Conservation (phyloP, 2,797 vertebrate species). For the Sebastes wilsoni region DNA sequence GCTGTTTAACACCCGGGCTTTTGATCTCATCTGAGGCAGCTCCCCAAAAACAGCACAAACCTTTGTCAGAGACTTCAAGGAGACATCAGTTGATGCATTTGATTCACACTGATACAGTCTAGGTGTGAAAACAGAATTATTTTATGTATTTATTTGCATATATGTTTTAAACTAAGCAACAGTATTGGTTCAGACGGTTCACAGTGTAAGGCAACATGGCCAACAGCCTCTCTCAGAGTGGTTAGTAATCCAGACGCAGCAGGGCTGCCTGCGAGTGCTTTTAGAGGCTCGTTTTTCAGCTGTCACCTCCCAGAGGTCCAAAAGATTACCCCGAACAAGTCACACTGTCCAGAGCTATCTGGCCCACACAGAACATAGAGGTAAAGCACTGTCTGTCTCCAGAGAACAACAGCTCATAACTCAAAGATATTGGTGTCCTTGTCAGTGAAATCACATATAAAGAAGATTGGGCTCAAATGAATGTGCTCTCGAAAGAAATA, state of each 20-base stretch:
- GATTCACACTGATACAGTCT: slow-evolving; percentile 13
- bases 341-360: slow-evolving; percentile 60
- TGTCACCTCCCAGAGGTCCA: slow-evolving; percentile 65
- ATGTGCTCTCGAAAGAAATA: slow-evolving; percentile 68
- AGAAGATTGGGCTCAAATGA: slow-evolving; percentile 70
- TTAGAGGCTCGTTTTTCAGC: slow-evolving; percentile 73
- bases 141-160: background rate
- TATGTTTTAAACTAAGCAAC: background rate
- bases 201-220: background rate
- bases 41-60: slow-evolving; percentile 24
- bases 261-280: slow-evolving; percentile 52
- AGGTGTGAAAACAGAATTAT: background rate
- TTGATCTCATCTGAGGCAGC: slow-evolving; percentile 50
- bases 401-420: slow-evolving; percentile 69
- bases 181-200: background rate
- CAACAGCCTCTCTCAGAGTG: slow-evolving; percentile 2
- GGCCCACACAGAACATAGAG: slow-evolving; percentile 60
- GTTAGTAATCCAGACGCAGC: slow-evolving; percentile 36
- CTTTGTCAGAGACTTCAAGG: slow-evolving; percentile 38
- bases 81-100: slow-evolving; percentile 15
- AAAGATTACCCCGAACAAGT: slow-evolving; percentile 70
- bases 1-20: slow-evolving; percentile 4
- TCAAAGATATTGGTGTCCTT: slow-evolving; percentile 72
- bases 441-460: slow-evolving; percentile 74
- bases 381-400: slow-evolving; percentile 50